phyloP scores from a whole-genome alignment of 2,797 vertebrate genomes.

The Eutrigla gurnardus region DNA sequence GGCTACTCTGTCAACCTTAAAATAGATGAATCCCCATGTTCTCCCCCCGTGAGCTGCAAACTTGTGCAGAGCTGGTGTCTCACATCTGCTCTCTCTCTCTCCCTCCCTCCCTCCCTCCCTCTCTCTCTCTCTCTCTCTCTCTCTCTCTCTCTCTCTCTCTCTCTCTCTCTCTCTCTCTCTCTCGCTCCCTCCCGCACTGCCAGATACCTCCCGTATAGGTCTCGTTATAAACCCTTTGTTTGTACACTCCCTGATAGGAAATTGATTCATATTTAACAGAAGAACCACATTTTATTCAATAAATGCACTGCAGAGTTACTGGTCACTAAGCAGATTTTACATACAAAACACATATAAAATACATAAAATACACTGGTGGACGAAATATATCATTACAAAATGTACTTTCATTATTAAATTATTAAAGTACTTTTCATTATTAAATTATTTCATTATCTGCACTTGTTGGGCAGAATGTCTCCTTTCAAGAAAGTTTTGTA shows the following conservation, averaged over 20 bases:
- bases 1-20: constrained; percentile 37
- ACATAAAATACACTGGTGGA: not conserved
- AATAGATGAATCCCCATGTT: constrained; percentile 52
- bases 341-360: not conserved
- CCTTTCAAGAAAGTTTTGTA: not conserved
- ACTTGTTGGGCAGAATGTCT: not conserved
- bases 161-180: constrained; percentile 16
- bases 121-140: constrained; percentile 22
- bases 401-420: not conserved
- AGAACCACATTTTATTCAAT: not conserved
- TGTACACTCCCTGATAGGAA: not conserved
- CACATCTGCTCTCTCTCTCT: constrained; percentile 34
- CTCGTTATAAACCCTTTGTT: not conserved
- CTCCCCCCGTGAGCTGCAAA: constrained; percentile 61
- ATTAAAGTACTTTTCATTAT: too few relatives aligned
- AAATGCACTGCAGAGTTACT: not conserved
- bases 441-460: too few relatives aligned
- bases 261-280: not conserved
- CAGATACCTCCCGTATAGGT: not conserved
- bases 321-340: not conserved
- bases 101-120: constrained; percentile 12
- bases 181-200: constrained; percentile 9
- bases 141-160: constrained; percentile 22
- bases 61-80: constrained; percentile 52
- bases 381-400: not conserved